Evolutionary conservation across 2,888 invertebrate species (phyloP).

Genomic region (Thelaira solivaga): DNA sequence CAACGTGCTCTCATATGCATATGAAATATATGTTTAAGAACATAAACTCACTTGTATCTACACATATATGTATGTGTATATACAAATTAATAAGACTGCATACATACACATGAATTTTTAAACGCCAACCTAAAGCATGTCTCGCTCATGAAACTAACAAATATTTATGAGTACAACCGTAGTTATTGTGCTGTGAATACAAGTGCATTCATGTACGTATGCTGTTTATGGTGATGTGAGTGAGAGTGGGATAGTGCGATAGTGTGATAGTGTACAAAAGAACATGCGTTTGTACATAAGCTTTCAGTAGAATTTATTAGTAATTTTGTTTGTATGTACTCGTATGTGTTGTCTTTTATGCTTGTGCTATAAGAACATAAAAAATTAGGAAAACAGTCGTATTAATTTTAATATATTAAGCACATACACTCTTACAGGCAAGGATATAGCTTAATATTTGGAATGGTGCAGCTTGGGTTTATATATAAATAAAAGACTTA

Average conservation of each 20-base stretch:
- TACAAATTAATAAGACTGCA: background rate
- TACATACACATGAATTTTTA: background rate
- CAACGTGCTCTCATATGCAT: background rate
- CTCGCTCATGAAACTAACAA: background rate
- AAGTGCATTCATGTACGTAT: background rate
- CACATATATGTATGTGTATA: too few species aligned
- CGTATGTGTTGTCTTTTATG: slow-evolving; percentile 21
- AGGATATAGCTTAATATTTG: too few species aligned
- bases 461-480: too few species aligned
- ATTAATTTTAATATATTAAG: too few species aligned
- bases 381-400: background rate
- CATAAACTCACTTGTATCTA: background rate
- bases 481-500: too few species aligned
- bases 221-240: too few species aligned
- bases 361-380: slow-evolving; percentile 10
- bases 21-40: background rate
- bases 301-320: background rate
- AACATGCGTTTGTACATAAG: background rate
- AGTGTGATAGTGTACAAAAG: too few species aligned
- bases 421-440: too few species aligned
- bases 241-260: too few species aligned
- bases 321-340: too few species aligned
- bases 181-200: background rate
- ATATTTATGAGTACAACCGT: background rate
- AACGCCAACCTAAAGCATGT: background rate